Evolutionary conservation across 1,140 invertebrate species (phyloP), one percentile per base, ranked within the genome.

Genomic region (Monomorium pharaonis): DNA sequence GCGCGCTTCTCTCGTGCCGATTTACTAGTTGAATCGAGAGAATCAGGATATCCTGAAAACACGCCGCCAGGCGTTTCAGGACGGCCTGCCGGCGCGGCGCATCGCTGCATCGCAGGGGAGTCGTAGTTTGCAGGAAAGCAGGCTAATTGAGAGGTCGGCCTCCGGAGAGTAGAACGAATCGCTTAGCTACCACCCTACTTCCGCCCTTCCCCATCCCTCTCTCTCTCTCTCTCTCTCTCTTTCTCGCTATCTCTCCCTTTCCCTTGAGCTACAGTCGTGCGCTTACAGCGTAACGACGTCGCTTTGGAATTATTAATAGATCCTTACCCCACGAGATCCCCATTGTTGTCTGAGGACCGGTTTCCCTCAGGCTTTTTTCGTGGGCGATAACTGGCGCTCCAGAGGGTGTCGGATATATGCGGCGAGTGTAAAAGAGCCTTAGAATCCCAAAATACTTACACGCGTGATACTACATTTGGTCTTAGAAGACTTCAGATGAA

Each of bases 71-170:
- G 62, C 24, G 21, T 60, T 67, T 37, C 44, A 51, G 44, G 42
- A 14, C 51, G 37, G 51, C 47, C 56, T 78, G 84, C 58, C 44
- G 9, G 44, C 12, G 37, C 58, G 21, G 84, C 85, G 75, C 58
- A 58, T 70, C 83, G 75, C 65, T 60, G 67, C 49, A 85, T 90
- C 89, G 86, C 47, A 42, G 30, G 65, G 87, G 80, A 89, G 85
- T 86, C 78, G 77, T 72, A 84, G 83, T 84, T 86, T 65, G 86
- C 69, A 60, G 84, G 62, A 72, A 62, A 85, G 54, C 86, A 47
- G 62, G 89, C 89, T 91, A 91, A 91, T 91, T 90, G 89, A 91
- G 89, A 90, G 89, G 84, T 86, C 74, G 86, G 74, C 67, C 89
- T 62, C 86, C 24, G n/a, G 89, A 86, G 89, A 86, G 49, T 62